Conservation (phyloP, 2,797 vertebrate genomes). For the Gobio occitaniae region DNA sequence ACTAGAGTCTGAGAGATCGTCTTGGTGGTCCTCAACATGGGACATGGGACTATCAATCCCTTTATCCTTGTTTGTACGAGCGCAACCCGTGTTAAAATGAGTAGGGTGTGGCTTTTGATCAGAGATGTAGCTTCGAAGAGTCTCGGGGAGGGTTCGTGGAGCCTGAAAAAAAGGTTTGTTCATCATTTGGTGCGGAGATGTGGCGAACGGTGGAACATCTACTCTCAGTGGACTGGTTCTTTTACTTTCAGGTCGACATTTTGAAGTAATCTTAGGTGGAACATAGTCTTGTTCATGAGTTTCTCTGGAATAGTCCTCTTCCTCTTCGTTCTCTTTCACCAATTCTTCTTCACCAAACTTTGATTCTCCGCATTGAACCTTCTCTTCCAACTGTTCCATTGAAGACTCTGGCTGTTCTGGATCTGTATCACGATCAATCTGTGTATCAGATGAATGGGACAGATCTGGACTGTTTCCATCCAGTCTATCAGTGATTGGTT, state of each 20-base stretch:
- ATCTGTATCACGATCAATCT: constrained; percentile 31
- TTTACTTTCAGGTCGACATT: constrained; percentile 73
- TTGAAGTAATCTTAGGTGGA: constrained; percentile 33
- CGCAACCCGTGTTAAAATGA: background rate
- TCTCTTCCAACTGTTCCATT: constrained; percentile 53
- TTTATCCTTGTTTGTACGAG: constrained; percentile 13
- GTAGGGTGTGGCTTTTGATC: constrained; percentile 66
- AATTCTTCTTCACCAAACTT: constrained; percentile 55
- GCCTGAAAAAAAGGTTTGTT: constrained; percentile 69
- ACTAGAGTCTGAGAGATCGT: constrained; percentile 49
- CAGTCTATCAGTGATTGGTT: constrained; percentile 15
- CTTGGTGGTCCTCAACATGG: constrained; percentile 18
- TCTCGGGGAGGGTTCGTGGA: constrained; percentile 48
- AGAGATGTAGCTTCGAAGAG: constrained; percentile 69
- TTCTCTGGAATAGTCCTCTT: constrained; percentile 50
- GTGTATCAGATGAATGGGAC: constrained; percentile 49
- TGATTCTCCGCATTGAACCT: constrained; percentile 48
- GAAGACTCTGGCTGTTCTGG: constrained; percentile 47
- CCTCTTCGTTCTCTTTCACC: constrained; percentile 59
- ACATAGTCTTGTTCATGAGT: background rate
- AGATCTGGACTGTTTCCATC: constrained; percentile 39
- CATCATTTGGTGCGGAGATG: constrained; percentile 72
- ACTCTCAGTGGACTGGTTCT: constrained; percentile 76
- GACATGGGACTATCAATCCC: constrained; percentile 7
- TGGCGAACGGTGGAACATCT: constrained; percentile 78